These are phyloP conservation scores for Arnoldichthys spilopterus DNA, from an alignment of 2,797 vertebrate species.

Conservation along the genomic window DNA sequence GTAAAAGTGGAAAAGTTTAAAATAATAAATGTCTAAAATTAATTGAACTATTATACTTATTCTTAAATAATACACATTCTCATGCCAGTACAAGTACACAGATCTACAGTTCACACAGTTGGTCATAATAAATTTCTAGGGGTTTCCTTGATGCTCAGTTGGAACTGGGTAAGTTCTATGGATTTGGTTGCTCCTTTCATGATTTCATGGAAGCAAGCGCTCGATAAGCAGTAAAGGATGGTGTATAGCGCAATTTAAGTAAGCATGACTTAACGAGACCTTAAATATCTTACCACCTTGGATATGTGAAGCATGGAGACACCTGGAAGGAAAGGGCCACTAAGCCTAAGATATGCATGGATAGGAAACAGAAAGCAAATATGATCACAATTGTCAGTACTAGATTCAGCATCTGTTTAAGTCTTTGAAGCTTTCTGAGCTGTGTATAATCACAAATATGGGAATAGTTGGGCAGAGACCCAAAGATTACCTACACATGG, in stretches of 20 bases:
- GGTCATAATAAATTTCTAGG: neutral
- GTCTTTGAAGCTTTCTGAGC: conserved; percentile 59
- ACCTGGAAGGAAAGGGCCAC: conserved; percentile 34
- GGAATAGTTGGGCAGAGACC: conserved; percentile 26
- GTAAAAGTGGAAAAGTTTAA: neutral
- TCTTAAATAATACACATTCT: neutral
- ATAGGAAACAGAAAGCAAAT: conserved; percentile 77
- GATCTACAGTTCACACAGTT: neutral
- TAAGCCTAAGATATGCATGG: conserved; percentile 68
- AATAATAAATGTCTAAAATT: no score
- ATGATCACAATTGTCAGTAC: conserved; percentile 62
- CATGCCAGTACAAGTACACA: no score
- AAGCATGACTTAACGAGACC: conserved; percentile 72
- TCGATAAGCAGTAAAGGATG: conserved; percentile 73
- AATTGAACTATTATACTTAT: no score
- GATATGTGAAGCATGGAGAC: conserved; percentile 46
- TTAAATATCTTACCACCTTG: conserved; percentile 54
- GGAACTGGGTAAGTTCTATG: conserved; percentile 38
- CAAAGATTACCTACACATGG: conserved; percentile 28
- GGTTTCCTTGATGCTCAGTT: conserved; percentile 43
- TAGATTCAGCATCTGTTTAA: conserved; percentile 59
- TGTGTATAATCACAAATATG: conserved; percentile 45
- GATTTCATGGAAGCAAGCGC: conserved; percentile 63
- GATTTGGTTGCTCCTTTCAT: conserved; percentile 58
- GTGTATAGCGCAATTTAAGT: conserved; percentile 78